Percentiles rank a stretch among this genome's conserved stretches.
phyloP scores from a whole-genome alignment of 2,113 vertebrate species.

The Ellobius talpinus region DNA sequence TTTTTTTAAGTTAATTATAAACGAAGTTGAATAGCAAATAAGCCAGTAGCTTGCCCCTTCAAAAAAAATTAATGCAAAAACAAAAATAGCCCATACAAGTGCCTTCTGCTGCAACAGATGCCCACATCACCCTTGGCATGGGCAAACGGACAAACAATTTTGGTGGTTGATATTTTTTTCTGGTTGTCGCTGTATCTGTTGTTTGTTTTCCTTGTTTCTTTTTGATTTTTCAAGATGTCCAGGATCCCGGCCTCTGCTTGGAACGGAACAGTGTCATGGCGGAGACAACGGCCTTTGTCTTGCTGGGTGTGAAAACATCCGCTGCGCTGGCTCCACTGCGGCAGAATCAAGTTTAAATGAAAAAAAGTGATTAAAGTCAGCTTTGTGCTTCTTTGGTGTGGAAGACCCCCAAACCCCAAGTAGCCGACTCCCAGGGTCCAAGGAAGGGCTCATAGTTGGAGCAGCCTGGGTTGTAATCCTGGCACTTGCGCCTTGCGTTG shows the following conservation, averaged over 20 bases:
- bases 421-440: slow-evolving; percentile 76
- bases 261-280: slow-evolving; percentile 88
- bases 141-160: slow-evolving; percentile 83
- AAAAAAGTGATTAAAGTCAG: slow-evolving; percentile 85
- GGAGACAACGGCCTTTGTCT: slow-evolving; percentile 91
- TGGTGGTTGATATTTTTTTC: slow-evolving; percentile 82
- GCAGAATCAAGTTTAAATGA: slow-evolving; percentile 86
- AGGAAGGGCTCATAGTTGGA: slow-evolving; percentile 81
- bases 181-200: slow-evolving; percentile 84
- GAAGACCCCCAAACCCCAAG: slow-evolving; percentile 83
- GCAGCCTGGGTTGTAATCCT: slow-evolving; percentile 86
- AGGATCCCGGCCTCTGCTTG: slow-evolving; percentile 87
- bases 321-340: slow-evolving; percentile 87
- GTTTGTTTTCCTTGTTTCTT: slow-evolving; percentile 83
- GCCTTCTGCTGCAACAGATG: slow-evolving; percentile 88
- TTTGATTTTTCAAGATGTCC: slow-evolving; percentile 83
- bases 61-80: slow-evolving; percentile 43
- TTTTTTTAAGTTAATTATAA: slow-evolving; percentile 87
- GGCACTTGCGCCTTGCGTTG: slow-evolving; percentile 87
- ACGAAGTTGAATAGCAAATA: slow-evolving; percentile 87
- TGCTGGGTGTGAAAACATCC: slow-evolving; percentile 89
- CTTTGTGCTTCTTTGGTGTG: slow-evolving; percentile 79
- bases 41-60: slow-evolving; percentile 80
- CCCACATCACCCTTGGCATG: slow-evolving; percentile 88
- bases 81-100: slow-evolving; percentile 75